phyloP scores from a whole-genome alignment of 2,113 vertebrate species.

The Euleptes europaea region DNA sequence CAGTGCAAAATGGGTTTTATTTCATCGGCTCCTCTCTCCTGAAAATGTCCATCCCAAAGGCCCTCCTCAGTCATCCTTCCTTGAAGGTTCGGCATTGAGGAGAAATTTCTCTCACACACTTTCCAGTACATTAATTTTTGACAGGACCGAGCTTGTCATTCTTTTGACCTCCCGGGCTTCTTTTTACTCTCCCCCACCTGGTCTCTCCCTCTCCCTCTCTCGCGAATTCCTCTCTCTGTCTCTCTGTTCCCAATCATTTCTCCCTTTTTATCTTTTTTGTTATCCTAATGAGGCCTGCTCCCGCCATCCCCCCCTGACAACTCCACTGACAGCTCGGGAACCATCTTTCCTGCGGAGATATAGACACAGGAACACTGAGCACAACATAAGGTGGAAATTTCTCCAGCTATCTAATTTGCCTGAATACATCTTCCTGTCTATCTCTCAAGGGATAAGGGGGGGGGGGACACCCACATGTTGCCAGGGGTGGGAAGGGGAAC shows the following conservation, averaged over 20 bases:
- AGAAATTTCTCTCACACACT: background rate
- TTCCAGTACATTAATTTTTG: background rate
- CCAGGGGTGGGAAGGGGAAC: background rate
- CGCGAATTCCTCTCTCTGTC: background rate
- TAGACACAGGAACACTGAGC: background rate
- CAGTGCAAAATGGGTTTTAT: background rate
- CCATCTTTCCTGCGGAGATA: background rate
- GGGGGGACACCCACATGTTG: background rate
- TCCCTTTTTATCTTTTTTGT: background rate
- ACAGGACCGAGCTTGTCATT: background rate
- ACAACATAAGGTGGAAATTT: background rate
- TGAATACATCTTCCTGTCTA: background rate
- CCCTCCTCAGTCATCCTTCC: background rate
- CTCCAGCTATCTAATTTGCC: background rate
- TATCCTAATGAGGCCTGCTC: conserved; percentile 20
- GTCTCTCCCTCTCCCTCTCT: background rate
- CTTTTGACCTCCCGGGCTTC: accelerated
- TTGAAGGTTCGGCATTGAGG: background rate
- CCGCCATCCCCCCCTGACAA: background rate
- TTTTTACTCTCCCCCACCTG: background rate
- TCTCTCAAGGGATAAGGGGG: background rate
- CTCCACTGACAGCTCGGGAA: background rate
- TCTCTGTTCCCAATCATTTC: conserved; percentile 12
- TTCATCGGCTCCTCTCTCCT: background rate
- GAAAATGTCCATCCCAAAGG: background rate